Conservation (phyloP, 2,797 vertebrate species). For the Sebastes trivittatus region DNA sequence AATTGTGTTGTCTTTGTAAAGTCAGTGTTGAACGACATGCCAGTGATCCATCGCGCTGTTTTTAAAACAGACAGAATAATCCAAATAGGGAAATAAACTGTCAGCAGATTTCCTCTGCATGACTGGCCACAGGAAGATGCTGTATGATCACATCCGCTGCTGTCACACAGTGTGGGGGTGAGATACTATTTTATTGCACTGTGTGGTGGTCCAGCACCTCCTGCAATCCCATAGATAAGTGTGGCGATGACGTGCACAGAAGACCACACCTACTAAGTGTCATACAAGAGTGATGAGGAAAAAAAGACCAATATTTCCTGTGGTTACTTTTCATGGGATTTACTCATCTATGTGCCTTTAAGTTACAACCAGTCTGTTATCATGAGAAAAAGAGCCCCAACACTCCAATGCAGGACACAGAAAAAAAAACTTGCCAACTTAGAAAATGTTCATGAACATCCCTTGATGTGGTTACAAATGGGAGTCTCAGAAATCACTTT, state of each 20-base stretch:
- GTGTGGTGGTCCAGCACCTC: constrained; percentile 18
- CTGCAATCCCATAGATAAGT: constrained; percentile 63
- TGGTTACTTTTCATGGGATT: constrained; percentile 6
- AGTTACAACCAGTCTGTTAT: neutral
- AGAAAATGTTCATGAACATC: neutral
- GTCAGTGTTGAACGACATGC: neutral
- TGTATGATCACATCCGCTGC: constrained; percentile 42
- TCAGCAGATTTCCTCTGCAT: constrained; percentile 62
- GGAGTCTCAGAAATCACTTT: neutral
- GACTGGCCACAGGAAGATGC: constrained; percentile 62
- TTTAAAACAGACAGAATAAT: neutral
- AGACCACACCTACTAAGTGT: constrained; percentile 13
- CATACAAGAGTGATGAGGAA: neutral
- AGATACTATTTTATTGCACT: constrained; percentile 70
- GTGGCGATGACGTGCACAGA: neutral
- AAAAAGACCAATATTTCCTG: constrained; percentile 3
- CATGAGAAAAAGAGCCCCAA: too few species aligned
- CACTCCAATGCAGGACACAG: neutral
- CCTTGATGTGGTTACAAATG: neutral
- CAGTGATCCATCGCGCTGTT: neutral
- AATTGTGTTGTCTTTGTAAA: neutral
- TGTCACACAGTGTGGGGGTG: constrained; percentile 33
- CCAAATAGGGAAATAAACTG: constrained; percentile 23
- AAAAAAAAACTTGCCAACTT: neutral
- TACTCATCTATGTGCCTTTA: neutral